Percentiles rank a stretch among this genome's conserved stretches.
These are phyloP conservation scores for Daktulosphaira vitifoliae DNA, from an alignment of 1,140 invertebrate genomes.

Conservation along the genomic window DNA sequence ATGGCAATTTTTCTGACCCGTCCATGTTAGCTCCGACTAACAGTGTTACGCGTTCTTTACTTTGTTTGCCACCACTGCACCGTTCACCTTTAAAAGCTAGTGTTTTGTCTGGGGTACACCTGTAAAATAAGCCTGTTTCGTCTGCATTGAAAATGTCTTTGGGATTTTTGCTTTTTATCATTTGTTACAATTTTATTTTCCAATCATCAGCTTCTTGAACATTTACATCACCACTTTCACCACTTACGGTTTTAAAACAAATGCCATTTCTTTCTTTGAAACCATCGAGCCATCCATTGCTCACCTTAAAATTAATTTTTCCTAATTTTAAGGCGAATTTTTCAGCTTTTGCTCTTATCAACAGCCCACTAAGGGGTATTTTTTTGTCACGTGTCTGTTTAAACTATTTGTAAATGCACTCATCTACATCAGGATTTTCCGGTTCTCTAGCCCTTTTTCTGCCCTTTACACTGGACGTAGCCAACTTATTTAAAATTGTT, in stretches of 20 bases:
- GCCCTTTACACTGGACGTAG: no score
- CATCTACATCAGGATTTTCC: no score
- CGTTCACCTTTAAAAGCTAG: slow-evolving; percentile 41
- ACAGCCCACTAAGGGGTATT: no score
- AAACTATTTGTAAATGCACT: no score
- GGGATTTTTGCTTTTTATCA: background rate
- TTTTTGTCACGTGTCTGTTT: no score
- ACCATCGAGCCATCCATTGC: no score
- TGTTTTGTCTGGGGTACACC: slow-evolving; percentile 41
- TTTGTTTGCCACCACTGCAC: slow-evolving; percentile 42
- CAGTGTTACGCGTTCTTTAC: slow-evolving; percentile 44
- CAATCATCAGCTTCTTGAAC: background rate
- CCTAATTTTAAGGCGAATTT: no score
- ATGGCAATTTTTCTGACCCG: slow-evolving; percentile 48
- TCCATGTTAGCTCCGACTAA: slow-evolving; percentile 41
- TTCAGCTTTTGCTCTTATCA: no score
- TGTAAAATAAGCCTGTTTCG: slow-evolving; percentile 44
- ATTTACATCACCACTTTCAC: background rate
- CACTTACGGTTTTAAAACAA: background rate
- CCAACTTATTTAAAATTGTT: no score
- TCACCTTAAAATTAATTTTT: no score
- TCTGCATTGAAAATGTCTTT: background rate
- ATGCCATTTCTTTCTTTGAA: no score
- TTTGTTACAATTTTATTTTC: background rate
- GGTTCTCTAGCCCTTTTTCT: no score